Conservation (phyloP, 2,888 invertebrate genomes). For the Tipula helvola region DNA sequence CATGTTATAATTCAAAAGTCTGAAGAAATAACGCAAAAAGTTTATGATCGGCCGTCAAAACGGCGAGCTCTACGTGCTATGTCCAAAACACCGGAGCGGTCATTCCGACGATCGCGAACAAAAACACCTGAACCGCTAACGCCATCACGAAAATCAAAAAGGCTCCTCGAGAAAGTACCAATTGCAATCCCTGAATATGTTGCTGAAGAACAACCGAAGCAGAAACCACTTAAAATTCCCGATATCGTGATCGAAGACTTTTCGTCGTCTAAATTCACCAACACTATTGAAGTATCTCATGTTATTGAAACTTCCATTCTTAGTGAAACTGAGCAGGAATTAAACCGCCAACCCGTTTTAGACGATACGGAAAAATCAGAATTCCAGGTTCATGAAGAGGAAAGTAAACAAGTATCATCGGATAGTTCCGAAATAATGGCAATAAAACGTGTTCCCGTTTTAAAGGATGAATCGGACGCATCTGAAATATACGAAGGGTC, state of each 20-base stretch:
- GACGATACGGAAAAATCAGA: conserved; percentile 11
- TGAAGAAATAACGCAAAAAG: neutral
- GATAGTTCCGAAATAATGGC: neutral
- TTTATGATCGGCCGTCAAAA: neutral
- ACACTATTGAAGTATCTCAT: neutral
- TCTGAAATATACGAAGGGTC: neutral
- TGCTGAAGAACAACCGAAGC: neutral
- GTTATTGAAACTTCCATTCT: neutral
- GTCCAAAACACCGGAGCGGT: conserved; percentile 15
- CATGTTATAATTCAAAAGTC: neutral
- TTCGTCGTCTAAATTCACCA: neutral
- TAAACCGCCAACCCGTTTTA: neutral
- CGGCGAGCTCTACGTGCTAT: conserved; percentile 11
- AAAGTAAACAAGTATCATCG: neutral
- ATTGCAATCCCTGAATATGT: neutral
- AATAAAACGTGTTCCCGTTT: neutral
- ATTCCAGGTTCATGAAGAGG: neutral
- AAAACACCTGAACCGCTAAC: conserved; percentile 7
- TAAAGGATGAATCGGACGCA: neutral
- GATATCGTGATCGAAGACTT: neutral
- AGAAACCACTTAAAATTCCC: neutral
- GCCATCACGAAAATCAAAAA: conserved; percentile 13
- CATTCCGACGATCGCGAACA: neutral
- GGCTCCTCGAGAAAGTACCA: neutral
- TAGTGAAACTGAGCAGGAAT: neutral